Base-by-base conservation (phyloP, 2,888 invertebrate genomes). In the Troilus luridus region DNA sequence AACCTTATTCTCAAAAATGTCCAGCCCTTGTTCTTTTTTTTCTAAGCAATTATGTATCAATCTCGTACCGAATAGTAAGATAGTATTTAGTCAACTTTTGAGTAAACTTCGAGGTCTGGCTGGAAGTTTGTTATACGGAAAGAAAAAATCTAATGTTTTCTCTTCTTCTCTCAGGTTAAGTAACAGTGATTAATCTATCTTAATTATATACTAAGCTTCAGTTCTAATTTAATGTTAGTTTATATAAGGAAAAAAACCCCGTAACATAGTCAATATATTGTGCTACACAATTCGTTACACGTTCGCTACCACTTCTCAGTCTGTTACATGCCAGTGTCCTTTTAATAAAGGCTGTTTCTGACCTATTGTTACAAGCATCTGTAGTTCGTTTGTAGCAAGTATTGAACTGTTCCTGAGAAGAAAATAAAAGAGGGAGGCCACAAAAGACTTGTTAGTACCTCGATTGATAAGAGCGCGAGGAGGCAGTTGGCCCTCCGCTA, bases 361-460 rank as follows among this genome's bases (percentile, higher is more conserved):
- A 6, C 27, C 72, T 77, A 77, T 77, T 77, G 72, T 77, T 27
- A 8, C 7, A 17, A 72, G 7, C 72, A 77, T 77, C 72, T 77
- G 27, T 27, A 77, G 72, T 77, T 77, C 72, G 72, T 77, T 27
- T 77, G 72, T 41, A 41, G 41, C 72, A 41, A 41, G 72, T 41
- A 3, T 41, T 77, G 7, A 41, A 77, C 17, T 41, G 72, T 72
- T 14, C 72, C n/a, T 7, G 41, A 77, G 72, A 7, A 41, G 41
- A 41, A 77, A 77, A 77, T 77, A 77, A 77, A 77, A 77, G 72
- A 77, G 72, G 72, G 0, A 77, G 27, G 72, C 8, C 72, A 77
- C 72, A 77, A 77, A 77, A 77, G 72, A 77, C 72, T 77, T 77
- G 72, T 77, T 77, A 77, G 72, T 77, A 77, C 27, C 41, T 41